Base-by-base conservation (phyloP, 2,797 vertebrate species). In the Argyrosomus regius region DNA sequence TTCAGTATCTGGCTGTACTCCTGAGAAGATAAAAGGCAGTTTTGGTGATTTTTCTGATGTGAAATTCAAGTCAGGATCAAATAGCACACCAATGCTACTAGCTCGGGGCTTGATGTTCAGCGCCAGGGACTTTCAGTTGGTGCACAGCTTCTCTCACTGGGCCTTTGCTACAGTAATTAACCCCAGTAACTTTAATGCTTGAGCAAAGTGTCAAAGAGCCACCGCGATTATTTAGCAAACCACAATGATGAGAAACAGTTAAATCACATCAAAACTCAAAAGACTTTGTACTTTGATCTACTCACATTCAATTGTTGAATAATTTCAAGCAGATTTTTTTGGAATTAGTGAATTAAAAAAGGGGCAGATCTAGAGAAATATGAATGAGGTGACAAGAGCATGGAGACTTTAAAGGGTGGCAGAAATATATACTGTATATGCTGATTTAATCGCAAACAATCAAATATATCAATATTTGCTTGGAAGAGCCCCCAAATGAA, bases 41-140 rank as follows among this genome's bases (percentile, higher is more conserved):
- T 89, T 82, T 84, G 80, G 83, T 78, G 78, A 86, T 89, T 90
- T 90, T 86, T 75, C 73, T 87, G 71, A 83, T 73, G 77, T 87
- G 83, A 90, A 92, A 90, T 78, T 78, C 80, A 56, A 84, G 87
- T 74, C 73, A 77, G 82, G 88, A 90, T 92, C 85, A 92, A 83
- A 89, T 85, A 78, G 73, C 68, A 11, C 62, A 86, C 57, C 76
- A 65, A 82, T 72, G 82, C 72, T 75, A 72, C 43, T 58, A 8
- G 83, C 86, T 88, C 3, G 22, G 50, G 91, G 89, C 80, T 80
- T 13, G 12, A n/a, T 11, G 45, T 24, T 82, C 81, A 26, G 69
- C 70, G 84, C 86, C 87, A 86, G 73, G 59, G 82, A 85, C 69
- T 82, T 85, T 76, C 61, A 83, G 46, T 63, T 39, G 60, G 54